These are phyloP conservation scores for Eilema sororculum DNA, from an alignment of 2,888 invertebrate genomes.

Conservation along the genomic window DNA sequence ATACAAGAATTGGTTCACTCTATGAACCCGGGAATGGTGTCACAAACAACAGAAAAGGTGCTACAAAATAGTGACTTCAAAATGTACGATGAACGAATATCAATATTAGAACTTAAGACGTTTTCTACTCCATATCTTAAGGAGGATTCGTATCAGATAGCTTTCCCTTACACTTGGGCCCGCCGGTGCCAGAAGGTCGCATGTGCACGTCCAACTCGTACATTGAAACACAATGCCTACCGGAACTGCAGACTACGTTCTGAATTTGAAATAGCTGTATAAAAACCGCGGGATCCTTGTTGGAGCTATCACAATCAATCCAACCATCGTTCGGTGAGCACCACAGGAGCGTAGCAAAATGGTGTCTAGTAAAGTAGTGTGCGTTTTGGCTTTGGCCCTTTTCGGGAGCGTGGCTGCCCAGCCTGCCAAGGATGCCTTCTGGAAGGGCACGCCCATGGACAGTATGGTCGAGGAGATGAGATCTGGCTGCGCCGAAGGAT, in stretches of 20 bases:
- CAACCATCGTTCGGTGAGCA: constrained; percentile 79
- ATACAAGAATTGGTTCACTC: constrained; percentile 74
- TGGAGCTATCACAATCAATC: constrained; percentile 82
- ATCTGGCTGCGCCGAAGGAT: constrained; percentile 90
- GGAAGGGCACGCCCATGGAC: constrained; percentile 91
- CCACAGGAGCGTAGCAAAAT: constrained; percentile 70
- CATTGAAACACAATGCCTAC: constrained; percentile 80
- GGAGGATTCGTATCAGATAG: constrained; percentile 84
- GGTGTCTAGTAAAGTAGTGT: constrained; percentile 83
- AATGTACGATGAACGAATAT: constrained; percentile 62
- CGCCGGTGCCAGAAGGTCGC: constrained; percentile 71
- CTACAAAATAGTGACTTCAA: constrained; percentile 52
- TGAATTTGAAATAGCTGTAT: constrained; percentile 87
- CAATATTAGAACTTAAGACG: constrained; percentile 68
- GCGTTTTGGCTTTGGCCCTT: constrained; percentile 82
- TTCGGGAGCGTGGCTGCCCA: constrained; percentile 88
- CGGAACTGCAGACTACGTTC: constrained; percentile 80
- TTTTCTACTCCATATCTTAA: constrained; percentile 60
- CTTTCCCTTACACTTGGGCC: constrained; percentile 83
- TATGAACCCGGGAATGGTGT: constrained; percentile 83
- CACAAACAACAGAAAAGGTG: constrained; percentile 75
- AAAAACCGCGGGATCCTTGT: constrained; percentile 83
- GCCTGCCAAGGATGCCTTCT: constrained; percentile 89
- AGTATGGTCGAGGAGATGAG: constrained; percentile 92
- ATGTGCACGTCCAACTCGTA: constrained; percentile 70